phyloP scores from a whole-genome alignment of 1,140 invertebrate species.

The Zaprionus camerounensis region DNA sequence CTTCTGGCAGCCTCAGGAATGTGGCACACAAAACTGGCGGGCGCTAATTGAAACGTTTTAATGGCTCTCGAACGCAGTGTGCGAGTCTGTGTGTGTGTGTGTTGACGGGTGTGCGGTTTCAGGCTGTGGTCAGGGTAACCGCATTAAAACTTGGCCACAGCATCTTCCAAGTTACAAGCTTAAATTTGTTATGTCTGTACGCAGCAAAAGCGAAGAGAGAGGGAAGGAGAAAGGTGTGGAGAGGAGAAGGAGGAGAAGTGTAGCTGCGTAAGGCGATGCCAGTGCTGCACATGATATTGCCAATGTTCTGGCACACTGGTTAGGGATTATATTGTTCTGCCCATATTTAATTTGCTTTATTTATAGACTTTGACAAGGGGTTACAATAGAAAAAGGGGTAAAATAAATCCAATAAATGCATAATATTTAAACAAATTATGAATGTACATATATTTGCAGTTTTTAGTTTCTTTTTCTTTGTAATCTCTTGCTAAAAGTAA shows the following conservation, averaged over 20 bases:
- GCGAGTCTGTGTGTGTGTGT: slow-evolving; percentile 17
- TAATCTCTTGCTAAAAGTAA: too few species aligned
- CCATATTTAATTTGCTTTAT: too few species aligned
- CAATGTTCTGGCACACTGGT: neutral
- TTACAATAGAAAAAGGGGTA: too few species aligned
- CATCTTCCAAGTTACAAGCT: slow-evolving; percentile 61
- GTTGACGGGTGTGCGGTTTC: slow-evolving; percentile 23
- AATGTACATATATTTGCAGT: too few species aligned
- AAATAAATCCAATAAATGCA: too few species aligned
- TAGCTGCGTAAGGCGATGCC: neutral
- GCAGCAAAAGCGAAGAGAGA: neutral
- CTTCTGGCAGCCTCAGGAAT: neutral
- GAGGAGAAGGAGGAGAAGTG: neutral
- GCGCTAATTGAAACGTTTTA: slow-evolving; percentile 72
- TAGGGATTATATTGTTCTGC: neutral
- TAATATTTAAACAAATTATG: too few species aligned
- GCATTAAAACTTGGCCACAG: slow-evolving; percentile 70
- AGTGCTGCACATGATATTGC: neutral
- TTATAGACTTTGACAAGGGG: too few species aligned
- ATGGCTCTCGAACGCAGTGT: slow-evolving; percentile 25
- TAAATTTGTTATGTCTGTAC: slow-evolving; percentile 67
- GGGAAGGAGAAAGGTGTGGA: neutral
- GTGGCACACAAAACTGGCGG: slow-evolving; percentile 24
- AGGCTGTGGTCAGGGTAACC: slow-evolving; percentile 49
- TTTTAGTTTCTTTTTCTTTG: neutral